Percentiles rank a stretch among this genome's conserved stretches.
These are phyloP conservation scores for Cantharis rustica DNA, from an alignment of 2,888 invertebrate genomes.

Conservation along the genomic window DNA sequence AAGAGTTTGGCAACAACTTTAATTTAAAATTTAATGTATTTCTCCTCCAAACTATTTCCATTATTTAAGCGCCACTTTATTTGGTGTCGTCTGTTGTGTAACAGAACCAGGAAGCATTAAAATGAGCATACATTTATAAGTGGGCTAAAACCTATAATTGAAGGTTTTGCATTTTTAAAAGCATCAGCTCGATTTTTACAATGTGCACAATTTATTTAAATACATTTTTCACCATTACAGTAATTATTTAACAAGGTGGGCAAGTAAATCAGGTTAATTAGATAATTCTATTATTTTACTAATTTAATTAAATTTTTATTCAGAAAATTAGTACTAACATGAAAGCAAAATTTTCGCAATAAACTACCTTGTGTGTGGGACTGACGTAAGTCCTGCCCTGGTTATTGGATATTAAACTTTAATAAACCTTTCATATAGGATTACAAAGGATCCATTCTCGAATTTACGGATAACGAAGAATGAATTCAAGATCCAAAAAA, in stretches of 20 bases:
- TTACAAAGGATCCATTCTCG: not conserved
- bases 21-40: not conserved
- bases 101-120: not conserved
- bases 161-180: not conserved
- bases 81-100: not conserved
- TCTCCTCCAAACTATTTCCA: not conserved
- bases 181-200: not conserved
- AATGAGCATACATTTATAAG: not conserved
- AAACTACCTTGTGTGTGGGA: not conserved
- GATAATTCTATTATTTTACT: not conserved
- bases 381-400: not conserved
- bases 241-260: not conserved
- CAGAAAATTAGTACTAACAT: not conserved
- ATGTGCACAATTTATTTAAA: not conserved
- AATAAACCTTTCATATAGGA: not conserved
- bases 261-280: not conserved
- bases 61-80: not conserved
- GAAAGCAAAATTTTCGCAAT: not conserved
- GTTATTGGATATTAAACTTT: not conserved
- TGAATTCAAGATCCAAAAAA: not conserved
- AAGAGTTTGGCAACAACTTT: not conserved
- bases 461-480: not conserved
- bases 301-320: not conserved
- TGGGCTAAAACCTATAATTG: not conserved
- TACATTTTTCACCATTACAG: not conserved